A percentile compares a stretch with the other conserved stretches of the same genome.
phyloP scores from a whole-genome alignment of 2,113 vertebrate genomes.

The Thoracochromis brauschi region DNA sequence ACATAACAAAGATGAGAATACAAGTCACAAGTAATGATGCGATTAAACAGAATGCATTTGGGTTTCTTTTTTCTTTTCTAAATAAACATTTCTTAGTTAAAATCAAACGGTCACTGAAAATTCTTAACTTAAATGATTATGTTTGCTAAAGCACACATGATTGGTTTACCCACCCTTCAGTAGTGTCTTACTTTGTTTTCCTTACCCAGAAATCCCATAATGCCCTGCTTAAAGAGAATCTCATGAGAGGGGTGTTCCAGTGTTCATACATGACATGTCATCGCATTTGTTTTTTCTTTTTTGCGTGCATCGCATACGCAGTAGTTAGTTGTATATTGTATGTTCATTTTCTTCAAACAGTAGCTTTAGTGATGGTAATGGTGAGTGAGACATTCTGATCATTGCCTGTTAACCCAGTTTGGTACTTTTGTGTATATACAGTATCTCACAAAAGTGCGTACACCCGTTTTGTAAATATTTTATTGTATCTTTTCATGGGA shows the following conservation, averaged over 20 bases:
- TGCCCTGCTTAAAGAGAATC: background rate
- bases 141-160: background rate
- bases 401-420: background rate
- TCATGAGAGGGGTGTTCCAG: background rate
- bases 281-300: fast-evolving
- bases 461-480: background rate
- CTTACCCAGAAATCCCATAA: background rate
- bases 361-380: background rate
- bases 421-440: background rate
- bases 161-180: background rate
- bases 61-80: background rate
- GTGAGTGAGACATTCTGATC: background rate
- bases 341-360: background rate
- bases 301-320: background rate
- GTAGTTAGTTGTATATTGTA: background rate
- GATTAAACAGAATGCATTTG: background rate
- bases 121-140: background rate
- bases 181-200: background rate
- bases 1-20: background rate
- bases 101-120: background rate
- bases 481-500: background rate
- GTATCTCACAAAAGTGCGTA: background rate
- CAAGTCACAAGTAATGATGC: background rate
- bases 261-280: background rate
- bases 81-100: background rate